Base-by-base conservation (phyloP, 2,113 vertebrate species). In the Alectura lathami region DNA sequence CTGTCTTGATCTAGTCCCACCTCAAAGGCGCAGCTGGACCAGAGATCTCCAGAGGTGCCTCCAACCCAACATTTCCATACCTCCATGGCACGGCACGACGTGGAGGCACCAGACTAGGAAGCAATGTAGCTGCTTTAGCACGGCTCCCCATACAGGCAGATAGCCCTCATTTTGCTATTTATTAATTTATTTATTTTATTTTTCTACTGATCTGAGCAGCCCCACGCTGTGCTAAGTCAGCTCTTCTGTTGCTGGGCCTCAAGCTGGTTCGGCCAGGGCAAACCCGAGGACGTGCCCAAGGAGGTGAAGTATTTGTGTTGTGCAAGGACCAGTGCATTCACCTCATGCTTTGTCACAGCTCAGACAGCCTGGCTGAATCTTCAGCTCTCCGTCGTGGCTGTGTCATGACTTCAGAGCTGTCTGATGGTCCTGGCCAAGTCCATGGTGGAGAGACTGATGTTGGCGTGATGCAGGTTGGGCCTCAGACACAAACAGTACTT, bases 401-500 rank as follows among this genome's bases (percentile, higher is more conserved):
- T 69, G n/a, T 86, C 76, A 5, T 66, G 56, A 66, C 93, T 88
- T 88, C 56, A 86, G 85, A 88, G 62, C 54, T 84, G 73, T 68
- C 36, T 0, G 0, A 22, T 21, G 63, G 27, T 77, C 56, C 69
- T 93, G 88, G 76, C 60, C 43, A 83, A 86, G 79, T 47, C 48
- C 40, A 11, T 4, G 3, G 68, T 54, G 63, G 24, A 43, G 74
- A 66, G 79, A 88, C 32, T 26, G 69, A 68, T 84, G 48, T 42
- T 86, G 64, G 47, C 32, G 88, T 90, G 90, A 59, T 64, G 30
- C 53, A 78, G 69, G 56, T 79, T 88, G 91, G 90, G 57, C 48
- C 84, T 75, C 15, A 86, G 80, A 88, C 86, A 50, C 51, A 86
- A 93, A 86, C 83, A 93, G 15, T 68, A 66, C 74, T 92, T 84